Evolutionary conservation across 2,113 vertebrate species (phyloP), one percentile per base, ranked within the genome.

Genomic region (Zosterops lateralis): DNA sequence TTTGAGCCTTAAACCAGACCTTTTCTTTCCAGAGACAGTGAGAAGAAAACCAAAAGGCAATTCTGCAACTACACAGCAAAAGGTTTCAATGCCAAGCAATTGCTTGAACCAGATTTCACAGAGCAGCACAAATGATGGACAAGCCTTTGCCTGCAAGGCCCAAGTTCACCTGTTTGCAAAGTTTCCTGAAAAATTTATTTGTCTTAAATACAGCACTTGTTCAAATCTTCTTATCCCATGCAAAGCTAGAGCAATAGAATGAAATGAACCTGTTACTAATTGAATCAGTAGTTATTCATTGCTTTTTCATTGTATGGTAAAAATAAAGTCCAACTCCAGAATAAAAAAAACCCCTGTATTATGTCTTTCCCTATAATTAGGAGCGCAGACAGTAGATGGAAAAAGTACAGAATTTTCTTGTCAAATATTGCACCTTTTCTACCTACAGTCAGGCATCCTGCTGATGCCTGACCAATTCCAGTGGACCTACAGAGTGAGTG

Each of bases 211-310:
- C 26, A 13, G 21, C 54, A 45, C 61, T 71, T 83, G 13, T 44
- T 66, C 79, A 50, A 15, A 38, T 45, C 42, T 36, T 72, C 58
- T 83, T 73, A 78, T 50, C 76, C 86, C 54, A 19, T 17, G 48
- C 58, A 81, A 81, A 66, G 47, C 58, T 89, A 31, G 70, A 84
- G 66, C 45, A 34, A 66, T 1, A 79, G 3, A 9, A 94, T 36
- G 38, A 91, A 76, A 5, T 50, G 56, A 85, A 73, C 20, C 66
- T 76, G 38, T 61, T 92, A 36, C 44, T 94, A 80, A 87, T 2
- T 75, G 38, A 87, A 91, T 73, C 62, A 53, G 51, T 28, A 24
- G 21, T 93, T 89, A 84, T 84, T 71, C n/a, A 90, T 2, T 89
- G 83, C 61, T 75, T 91, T 87, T 67, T 87, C 36, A 68, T 91